Percentiles rank a stretch among this genome's conserved stretches.
Conservation (phyloP, 2,797 vertebrate genomes). For the Myotis myotis region DNA sequence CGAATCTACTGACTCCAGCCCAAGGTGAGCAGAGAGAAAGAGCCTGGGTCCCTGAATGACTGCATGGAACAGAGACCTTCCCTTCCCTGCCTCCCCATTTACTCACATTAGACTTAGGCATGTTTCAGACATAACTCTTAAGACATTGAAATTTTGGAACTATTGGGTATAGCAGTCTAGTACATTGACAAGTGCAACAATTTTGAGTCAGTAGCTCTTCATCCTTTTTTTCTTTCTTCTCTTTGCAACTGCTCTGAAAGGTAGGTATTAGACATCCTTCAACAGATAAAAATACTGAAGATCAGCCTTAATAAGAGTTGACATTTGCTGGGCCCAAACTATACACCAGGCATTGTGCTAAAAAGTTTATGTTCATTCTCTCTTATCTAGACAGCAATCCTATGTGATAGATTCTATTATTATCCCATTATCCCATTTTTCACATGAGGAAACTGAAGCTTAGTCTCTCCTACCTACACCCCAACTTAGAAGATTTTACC, state of each 20-base stretch:
- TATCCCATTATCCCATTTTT: neutral
- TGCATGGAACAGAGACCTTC: neutral
- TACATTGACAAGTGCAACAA: neutral
- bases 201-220: neutral
- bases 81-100: too few species aligned
- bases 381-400: neutral
- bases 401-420: neutral
- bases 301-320: neutral
- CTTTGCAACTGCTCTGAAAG: neutral
- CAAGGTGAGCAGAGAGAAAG: neutral
- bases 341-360: neutral
- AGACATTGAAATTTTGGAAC: neutral
- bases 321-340: neutral
- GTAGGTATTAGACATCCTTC: neutral
- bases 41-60: neutral
- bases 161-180: neutral
- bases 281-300: neutral
- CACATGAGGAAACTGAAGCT: neutral
- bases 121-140: neutral
- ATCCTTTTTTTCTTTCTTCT: neutral
- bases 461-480: neutral
- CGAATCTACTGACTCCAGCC: too few species aligned
- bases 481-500: neutral
- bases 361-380: neutral
- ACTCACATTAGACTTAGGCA: neutral